Percentiles rank a stretch among this genome's conserved stretches.
These are phyloP conservation scores for Threskiornis aethiopicus DNA, from an alignment of 2,797 vertebrate species.

Conservation along the genomic window DNA sequence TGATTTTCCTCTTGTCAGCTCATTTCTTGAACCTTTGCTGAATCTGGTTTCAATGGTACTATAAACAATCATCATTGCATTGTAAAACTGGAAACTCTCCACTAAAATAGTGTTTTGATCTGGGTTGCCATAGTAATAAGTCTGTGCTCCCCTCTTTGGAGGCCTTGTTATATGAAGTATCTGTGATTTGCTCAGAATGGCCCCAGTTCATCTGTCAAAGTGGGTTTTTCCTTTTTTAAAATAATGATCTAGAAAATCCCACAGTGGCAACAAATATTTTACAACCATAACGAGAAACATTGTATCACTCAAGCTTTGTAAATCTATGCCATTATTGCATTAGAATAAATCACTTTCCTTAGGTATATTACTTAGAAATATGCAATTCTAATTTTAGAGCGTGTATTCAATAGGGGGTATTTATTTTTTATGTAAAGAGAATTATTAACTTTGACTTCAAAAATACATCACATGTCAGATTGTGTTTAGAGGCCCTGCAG, in stretches of 20 bases:
- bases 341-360: slow-evolving; percentile 84
- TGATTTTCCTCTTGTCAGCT: slow-evolving; percentile 85
- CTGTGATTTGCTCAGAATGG: slow-evolving; percentile 91
- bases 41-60: slow-evolving; percentile 85
- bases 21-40: slow-evolving; percentile 84
- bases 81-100: slow-evolving; percentile 97
- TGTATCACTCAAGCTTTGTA: slow-evolving; percentile 82
- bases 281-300: slow-evolving; percentile 81
- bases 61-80: slow-evolving; percentile 96
- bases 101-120: slow-evolving; percentile 93
- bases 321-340: slow-evolving; percentile 84
- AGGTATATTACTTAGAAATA: slow-evolving; percentile 75
- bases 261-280: slow-evolving; percentile 87
- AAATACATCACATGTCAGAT: slow-evolving; percentile 80
- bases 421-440: slow-evolving; percentile 82
- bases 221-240: slow-evolving; percentile 97
- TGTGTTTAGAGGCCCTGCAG: slow-evolving; percentile 78
- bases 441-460: slow-evolving; percentile 85
- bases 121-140: slow-evolving; percentile 95
- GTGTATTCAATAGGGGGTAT: slow-evolving; percentile 75
- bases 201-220: slow-evolving; percentile 98
- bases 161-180: slow-evolving; percentile 98
- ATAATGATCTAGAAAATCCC: slow-evolving; percentile 98
- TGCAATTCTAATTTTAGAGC: slow-evolving; percentile 79
- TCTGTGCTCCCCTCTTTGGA: slow-evolving; percentile 94